Percentiles rank a stretch among this genome's conserved stretches.
Conservation (phyloP, 1,140 invertebrate genomes). For the Aethina tumida region DNA sequence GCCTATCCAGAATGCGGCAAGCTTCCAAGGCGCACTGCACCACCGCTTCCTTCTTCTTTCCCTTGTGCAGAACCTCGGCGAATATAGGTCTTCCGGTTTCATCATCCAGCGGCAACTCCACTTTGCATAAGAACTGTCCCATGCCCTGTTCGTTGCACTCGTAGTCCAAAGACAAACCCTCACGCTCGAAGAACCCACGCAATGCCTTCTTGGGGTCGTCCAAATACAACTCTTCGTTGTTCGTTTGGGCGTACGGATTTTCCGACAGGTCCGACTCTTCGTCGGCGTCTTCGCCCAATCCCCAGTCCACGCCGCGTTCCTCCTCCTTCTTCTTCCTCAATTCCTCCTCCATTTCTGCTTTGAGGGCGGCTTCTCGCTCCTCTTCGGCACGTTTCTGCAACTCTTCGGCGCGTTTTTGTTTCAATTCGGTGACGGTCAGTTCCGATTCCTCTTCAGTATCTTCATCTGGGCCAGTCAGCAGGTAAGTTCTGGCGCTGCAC, state of each 20-base stretch:
- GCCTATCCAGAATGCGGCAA: conserved; percentile 79
- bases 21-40: conserved; percentile 89
- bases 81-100: conserved; percentile 59
- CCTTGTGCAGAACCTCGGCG: conserved; percentile 77
- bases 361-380: conserved; percentile 37
- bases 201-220: conserved; percentile 94
- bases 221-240: conserved; percentile 81
- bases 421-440: conserved; percentile 70
- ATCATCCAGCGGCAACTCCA: conserved; percentile 69
- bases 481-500: conserved; percentile 73
- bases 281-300: conserved; percentile 84
- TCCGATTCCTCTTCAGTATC: conserved; percentile 82
- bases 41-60: conserved; percentile 92
- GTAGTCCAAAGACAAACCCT: conserved; percentile 80
- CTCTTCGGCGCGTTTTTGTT: conserved; percentile 49
- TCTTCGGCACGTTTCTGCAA: conserved; percentile 43
- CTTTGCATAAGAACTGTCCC: conserved; percentile 64
- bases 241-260: conserved; percentile 72
- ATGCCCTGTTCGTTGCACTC: conserved; percentile 71
- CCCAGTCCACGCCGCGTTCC: conserved; percentile 78
- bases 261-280: conserved; percentile 71
- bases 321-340: conserved; percentile 44
- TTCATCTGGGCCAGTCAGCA: conserved; percentile 73
- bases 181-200: conserved; percentile 88
- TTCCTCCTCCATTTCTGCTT: conserved; percentile 42